These are phyloP conservation scores for Drosophila auraria DNA, from an alignment of 1,140 invertebrate genomes.

Conservation along the genomic window DNA sequence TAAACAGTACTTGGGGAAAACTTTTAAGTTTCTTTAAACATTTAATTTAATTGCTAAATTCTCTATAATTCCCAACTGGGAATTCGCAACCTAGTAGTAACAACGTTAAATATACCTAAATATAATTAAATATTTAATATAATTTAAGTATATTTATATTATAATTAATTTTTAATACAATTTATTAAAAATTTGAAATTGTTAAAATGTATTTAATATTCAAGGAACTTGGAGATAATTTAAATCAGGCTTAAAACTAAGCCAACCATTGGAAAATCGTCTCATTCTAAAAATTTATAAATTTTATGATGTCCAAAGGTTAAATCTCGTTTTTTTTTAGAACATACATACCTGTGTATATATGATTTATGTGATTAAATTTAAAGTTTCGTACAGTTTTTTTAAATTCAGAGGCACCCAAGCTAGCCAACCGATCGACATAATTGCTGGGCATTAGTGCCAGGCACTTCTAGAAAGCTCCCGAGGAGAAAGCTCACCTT, in stretches of 20 bases:
- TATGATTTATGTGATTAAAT: background rate
- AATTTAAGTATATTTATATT: background rate
- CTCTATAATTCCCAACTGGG: background rate
- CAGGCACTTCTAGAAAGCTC: constrained; percentile 10
- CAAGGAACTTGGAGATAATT: no score
- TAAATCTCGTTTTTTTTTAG: no score
- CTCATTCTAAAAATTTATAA: no score
- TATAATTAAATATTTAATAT: background rate
- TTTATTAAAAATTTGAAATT: no score
- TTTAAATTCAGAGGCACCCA: background rate
- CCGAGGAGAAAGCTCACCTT: constrained; percentile 19
- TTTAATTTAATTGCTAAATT: no score
- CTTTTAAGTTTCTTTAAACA: background rate
- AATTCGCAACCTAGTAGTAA: no score
- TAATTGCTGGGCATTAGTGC: background rate
- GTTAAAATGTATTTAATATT: no score
- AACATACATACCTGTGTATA: no score
- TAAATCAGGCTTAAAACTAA: no score
- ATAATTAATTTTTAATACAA: background rate
- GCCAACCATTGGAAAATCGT: no score
- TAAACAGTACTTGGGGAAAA: no score
- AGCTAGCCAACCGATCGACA: background rate
- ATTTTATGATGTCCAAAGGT: no score
- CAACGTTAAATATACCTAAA: background rate
- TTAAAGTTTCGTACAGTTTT: background rate